phyloP scores from a whole-genome alignment of 2,113 vertebrate species.

The Chaenogobius annularis region DNA sequence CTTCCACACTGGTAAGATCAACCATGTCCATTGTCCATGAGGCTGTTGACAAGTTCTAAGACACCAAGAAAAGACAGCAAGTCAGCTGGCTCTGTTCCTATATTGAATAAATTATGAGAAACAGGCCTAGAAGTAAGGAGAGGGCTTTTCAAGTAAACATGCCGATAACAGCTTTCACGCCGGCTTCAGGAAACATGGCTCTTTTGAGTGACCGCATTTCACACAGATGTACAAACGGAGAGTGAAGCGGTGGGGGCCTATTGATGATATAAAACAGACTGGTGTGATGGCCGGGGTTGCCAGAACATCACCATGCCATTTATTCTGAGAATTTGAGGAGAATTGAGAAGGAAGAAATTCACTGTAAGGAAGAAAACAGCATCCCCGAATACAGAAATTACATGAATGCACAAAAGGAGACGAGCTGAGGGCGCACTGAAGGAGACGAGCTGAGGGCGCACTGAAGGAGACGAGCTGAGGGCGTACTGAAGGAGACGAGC shows the following conservation, averaged over 20 bases:
- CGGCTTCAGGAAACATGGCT: too few relatives aligned
- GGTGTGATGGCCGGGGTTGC: slow-evolving; percentile 25
- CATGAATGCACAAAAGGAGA: slow-evolving; percentile 15
- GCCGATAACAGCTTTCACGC: too few relatives aligned
- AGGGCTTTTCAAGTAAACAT: too few relatives aligned
- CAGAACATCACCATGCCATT: slow-evolving; percentile 18
- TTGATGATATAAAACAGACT: slow-evolving; percentile 23
- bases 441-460: neutral
- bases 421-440: slow-evolving; percentile 22
- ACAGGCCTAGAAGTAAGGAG: too few relatives aligned
- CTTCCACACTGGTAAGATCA: too few relatives aligned
- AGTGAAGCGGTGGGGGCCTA: neutral
- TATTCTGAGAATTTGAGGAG: slow-evolving; percentile 1
- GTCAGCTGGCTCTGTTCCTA: too few relatives aligned
- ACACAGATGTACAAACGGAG: neutral
- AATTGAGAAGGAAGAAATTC: slow-evolving; percentile 15
- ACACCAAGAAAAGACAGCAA: too few relatives aligned
- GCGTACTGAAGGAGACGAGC: too few relatives aligned
- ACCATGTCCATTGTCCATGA: too few relatives aligned
- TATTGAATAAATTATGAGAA: too few relatives aligned
- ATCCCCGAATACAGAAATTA: slow-evolving; percentile 38
- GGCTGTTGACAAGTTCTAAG: too few relatives aligned
- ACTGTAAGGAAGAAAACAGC: slow-evolving; percentile 27
- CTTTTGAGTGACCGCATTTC: too few relatives aligned
- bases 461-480: neutral